These are phyloP conservation scores for Prunella strophiata DNA, from an alignment of 2,797 vertebrate genomes.

Conservation along the genomic window DNA sequence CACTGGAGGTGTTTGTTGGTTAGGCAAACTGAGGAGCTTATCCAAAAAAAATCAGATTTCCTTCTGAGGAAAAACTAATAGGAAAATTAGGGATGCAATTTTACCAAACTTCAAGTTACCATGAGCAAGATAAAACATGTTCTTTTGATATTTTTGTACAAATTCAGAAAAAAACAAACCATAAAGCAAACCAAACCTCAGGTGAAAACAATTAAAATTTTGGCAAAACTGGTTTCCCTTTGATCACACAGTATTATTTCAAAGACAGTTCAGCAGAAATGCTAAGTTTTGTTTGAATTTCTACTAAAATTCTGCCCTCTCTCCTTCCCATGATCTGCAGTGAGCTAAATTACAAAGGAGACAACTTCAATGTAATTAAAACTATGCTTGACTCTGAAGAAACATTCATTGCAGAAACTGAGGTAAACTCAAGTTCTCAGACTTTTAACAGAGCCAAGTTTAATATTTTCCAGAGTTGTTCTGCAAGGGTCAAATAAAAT, in stretches of 20 bases:
- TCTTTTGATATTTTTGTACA: neutral
- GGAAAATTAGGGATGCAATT: neutral
- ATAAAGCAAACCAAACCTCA: neutral
- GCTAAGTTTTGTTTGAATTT: neutral
- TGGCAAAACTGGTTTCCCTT: neutral
- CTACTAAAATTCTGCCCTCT: neutral
- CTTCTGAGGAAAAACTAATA: neutral
- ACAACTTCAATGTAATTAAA: neutral
- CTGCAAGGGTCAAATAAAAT: neutral
- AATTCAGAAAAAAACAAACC: neutral
- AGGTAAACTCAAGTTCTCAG: neutral
- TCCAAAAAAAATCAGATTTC: neutral
- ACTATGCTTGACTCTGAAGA: neutral
- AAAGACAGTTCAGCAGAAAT: neutral
- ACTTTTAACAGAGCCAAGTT: neutral
- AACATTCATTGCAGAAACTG: neutral
- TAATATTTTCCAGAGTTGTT: neutral
- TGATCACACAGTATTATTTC: neutral
- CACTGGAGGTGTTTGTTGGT: neutral
- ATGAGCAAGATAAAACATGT: neutral
- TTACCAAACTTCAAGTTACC: neutral
- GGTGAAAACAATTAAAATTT: neutral
- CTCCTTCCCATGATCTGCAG: neutral
- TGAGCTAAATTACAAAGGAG: neutral
- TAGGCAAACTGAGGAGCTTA: neutral